Evolutionary conservation across 2,113 vertebrate species (phyloP).

Genomic region (Eretmochelys imbricata): DNA sequence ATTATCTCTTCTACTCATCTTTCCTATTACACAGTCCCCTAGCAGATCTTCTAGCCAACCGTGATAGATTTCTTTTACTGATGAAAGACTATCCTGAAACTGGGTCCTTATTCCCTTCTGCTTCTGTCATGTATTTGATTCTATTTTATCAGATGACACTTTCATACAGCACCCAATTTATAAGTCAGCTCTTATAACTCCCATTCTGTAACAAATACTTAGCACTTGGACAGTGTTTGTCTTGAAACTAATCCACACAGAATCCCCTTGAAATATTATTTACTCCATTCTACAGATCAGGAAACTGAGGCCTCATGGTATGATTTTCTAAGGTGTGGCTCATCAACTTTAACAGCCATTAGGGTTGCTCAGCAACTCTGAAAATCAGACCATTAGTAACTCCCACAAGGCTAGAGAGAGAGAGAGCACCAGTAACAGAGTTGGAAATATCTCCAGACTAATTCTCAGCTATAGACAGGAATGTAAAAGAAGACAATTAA

Average conservation of each 20-base stretch:
- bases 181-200: too few relatives aligned
- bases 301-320: neutral
- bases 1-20: neutral
- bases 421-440: neutral
- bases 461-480: neutral
- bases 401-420: neutral
- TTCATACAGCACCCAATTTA: too few relatives aligned
- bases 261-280: neutral
- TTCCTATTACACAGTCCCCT: neutral
- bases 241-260: neutral
- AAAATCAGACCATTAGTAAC: neutral
- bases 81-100: neutral
- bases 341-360: neutral
- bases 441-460: rapidly evolving
- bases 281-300: neutral
- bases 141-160: too few relatives aligned
- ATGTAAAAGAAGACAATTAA: neutral
- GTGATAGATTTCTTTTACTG: neutral
- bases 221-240: neutral
- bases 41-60: neutral
- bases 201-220: neutral
- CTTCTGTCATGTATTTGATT: neutral
- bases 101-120: neutral
- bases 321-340: neutral
- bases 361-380: neutral